These are phyloP conservation scores for Barypeithes pellucidus DNA, from an alignment of 2,888 invertebrate species.

Conservation along the genomic window DNA sequence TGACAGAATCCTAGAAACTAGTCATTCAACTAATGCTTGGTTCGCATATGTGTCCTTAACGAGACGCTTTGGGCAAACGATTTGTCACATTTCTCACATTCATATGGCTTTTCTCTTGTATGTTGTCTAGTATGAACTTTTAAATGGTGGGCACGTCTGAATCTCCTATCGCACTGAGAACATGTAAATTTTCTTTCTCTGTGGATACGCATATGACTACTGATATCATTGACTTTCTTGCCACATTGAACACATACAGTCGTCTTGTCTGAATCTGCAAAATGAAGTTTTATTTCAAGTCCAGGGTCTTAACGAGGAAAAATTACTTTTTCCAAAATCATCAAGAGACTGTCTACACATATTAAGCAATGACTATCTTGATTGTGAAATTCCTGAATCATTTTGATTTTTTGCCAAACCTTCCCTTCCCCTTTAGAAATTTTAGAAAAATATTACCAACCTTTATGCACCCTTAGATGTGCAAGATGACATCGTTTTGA, in stretches of 20 bases:
- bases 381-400: too few relatives aligned
- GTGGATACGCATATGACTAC: constrained; percentile 62
- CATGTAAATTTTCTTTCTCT: constrained; percentile 62
- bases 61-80: constrained; percentile 64
- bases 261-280: constrained; percentile 62
- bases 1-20: background rate
- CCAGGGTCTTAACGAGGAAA: too few relatives aligned
- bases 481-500: constrained; percentile 61
- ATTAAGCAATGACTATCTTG: too few relatives aligned
- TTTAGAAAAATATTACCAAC: too few relatives aligned
- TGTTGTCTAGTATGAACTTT: constrained; percentile 62
- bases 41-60: constrained; percentile 62
- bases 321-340: too few relatives aligned
- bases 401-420: too few relatives aligned
- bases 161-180: constrained; percentile 61
- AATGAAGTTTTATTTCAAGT: too few relatives aligned
- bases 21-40: constrained; percentile 57
- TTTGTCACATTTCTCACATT: constrained; percentile 55
- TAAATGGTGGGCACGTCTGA: constrained; percentile 61
- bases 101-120: constrained; percentile 64
- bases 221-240: constrained; percentile 62
- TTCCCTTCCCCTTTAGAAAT: too few relatives aligned
- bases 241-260: constrained; percentile 62
- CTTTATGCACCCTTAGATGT: constrained; percentile 57
- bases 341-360: too few relatives aligned